Evolutionary conservation across 30 jellyfish, hydroid and myxozoan species (phyloP).

Genomic region (Turritopsis dohrnii): DNA sequence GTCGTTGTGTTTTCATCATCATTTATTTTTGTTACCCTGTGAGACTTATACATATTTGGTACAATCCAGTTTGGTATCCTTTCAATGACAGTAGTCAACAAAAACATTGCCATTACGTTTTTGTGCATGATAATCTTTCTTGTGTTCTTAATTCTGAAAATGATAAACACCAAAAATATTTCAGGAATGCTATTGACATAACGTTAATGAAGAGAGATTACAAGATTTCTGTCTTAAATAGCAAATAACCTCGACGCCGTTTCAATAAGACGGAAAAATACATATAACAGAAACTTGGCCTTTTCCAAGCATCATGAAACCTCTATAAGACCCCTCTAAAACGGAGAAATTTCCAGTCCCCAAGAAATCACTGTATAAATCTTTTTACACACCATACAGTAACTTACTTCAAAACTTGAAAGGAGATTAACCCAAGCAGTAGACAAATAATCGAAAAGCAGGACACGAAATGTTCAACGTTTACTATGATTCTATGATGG

Average conservation of each 20-base stretch:
- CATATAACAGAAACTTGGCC: no score
- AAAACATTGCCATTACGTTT: conserved; percentile 26
- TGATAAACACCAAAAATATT: no score
- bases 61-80: conserved; percentile 34
- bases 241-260: no score
- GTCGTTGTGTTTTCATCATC: not conserved
- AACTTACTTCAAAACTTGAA: not conserved
- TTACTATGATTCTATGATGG: not conserved
- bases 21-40: conserved; percentile 8
- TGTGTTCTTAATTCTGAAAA: conserved; percentile 17
- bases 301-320: no score
- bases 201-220: no score
- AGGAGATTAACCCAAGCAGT: not conserved
- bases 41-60: not conserved
- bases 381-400: not conserved
- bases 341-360: no score
- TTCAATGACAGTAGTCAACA: not conserved
- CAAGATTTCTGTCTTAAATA: no score
- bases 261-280: no score
- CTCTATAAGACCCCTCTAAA: no score
- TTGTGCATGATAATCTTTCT: conserved; percentile 39
- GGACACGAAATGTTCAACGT: not conserved
- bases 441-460: not conserved
- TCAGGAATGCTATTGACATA: no score
- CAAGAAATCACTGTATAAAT: no score